Base-by-base conservation (phyloP, 2,888 invertebrate species). In the Epistrophella euchroma region DNA sequence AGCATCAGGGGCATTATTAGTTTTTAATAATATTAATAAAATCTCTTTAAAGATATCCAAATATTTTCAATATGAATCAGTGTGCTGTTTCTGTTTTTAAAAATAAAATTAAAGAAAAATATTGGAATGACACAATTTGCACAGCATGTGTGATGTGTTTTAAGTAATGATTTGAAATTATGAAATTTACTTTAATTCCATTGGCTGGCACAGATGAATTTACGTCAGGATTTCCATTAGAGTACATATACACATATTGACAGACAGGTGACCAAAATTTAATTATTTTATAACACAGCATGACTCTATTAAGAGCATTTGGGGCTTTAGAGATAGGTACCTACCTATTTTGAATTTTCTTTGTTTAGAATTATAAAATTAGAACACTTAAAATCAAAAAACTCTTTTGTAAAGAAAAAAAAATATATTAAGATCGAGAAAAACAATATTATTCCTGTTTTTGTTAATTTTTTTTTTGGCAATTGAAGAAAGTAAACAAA, bases 61-160 rank as follows among this genome's bases (percentile, higher is more conserved):
- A 58, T 60, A 60, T 64, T 66, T 66, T 47, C 19, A 66, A 47
- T 47, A 47, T 66, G 66, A 32, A 68, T 40, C 66, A 79, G 50
- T 4, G 6, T 15, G 25, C 66, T 56, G 32, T 40, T 58, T 37
- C 66, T 56, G 32, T 40, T 58, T 37, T 25, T 52, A 25, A 25
- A 52, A 52, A 25, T 9, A 15, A 28, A 28, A 52, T 9, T 9
- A 52, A 22, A 50, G 11, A 9, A 52, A 52, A n/a, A n/a, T n/a
- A 52, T 28, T 55, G 37, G 19, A 35, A 17, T 45, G 72, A 77
- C 35, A 82, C 37, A 50, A 28, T 56, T 74, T 55, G 9, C 15
- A 22, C 37, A 37, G 4, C 4, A n/a, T 40, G 15, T 43, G 15
- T 2, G n/a, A n/a, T n/a, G 2, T 43, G 15, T 2, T 35, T 15